A percentile compares a stretch with the other conserved stretches of the same genome.
Conservation (phyloP, 2,797 vertebrate genomes). For the Falco concolor region DNA sequence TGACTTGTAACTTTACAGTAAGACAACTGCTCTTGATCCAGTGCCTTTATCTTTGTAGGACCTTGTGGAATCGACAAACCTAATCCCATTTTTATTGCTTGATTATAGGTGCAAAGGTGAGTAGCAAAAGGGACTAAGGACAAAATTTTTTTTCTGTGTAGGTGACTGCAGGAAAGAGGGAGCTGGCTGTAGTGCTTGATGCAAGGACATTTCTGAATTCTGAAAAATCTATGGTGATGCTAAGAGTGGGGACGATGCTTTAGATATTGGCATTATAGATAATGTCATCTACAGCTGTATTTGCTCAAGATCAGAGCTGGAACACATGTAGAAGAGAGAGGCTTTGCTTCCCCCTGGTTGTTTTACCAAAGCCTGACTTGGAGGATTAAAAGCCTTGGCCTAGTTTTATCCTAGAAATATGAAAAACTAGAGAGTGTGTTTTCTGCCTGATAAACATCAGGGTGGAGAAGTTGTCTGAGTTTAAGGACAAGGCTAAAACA, state of each 20-base stretch:
- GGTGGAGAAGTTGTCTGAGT: neutral
- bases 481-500: neutral
- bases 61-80: neutral
- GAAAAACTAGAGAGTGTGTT: neutral
- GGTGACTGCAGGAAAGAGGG: neutral
- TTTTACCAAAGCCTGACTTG: neutral
- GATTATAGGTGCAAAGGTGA: neutral
- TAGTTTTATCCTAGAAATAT: neutral
- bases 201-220: neutral
- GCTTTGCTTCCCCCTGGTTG: neutral
- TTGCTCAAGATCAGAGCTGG: neutral
- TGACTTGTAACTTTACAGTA: neutral
- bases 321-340: neutral
- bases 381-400: neutral
- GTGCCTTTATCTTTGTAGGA: neutral
- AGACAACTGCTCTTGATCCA: neutral
- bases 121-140: neutral
- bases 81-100: neutral
- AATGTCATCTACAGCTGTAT: neutral
- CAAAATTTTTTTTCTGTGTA: neutral
- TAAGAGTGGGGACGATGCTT: neutral
- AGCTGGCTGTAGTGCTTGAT: neutral
- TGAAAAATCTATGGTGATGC: neutral
- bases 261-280: neutral
- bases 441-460: neutral